These are phyloP conservation scores for Erebia aethiops DNA, from an alignment of 2,888 invertebrate species.

Conservation along the genomic window DNA sequence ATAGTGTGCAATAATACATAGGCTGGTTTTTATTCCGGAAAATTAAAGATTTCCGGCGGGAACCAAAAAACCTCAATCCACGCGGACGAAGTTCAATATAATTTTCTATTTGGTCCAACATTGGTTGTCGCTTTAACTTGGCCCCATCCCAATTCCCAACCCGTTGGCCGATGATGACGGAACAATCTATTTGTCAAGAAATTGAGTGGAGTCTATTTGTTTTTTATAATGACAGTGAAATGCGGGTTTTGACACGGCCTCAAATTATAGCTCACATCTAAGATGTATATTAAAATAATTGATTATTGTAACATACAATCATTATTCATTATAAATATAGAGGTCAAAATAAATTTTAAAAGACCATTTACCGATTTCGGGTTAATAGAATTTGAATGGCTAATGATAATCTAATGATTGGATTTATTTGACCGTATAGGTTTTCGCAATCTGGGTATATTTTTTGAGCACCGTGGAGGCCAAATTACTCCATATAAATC, in stretches of 20 bases:
- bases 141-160: conserved; percentile 26
- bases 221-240: conserved; percentile 47
- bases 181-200: conserved; percentile 58
- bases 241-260: conserved; percentile 45
- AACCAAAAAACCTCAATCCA: no score
- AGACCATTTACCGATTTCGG: not conserved
- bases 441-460: no score
- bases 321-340: conserved; percentile 12
- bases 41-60: no score
- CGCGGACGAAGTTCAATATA: not conserved
- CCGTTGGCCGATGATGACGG: conserved; percentile 33
- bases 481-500: no score
- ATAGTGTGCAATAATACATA: no score
- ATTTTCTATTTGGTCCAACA: conserved; percentile 29
- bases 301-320: conserved; percentile 30
- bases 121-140: conserved; percentile 20
- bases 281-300: conserved; percentile 32
- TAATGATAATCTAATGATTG: no score
- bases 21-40: no score
- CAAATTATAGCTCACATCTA: conserved; percentile 28
- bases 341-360: conserved; percentile 6
- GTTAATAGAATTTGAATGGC: not conserved
- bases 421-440: no score
- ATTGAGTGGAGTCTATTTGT: conserved; percentile 45
- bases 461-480: no score